A percentile compares a stretch with the other conserved stretches of the same genome.
These are phyloP conservation scores for Dryobates pubescens DNA, from an alignment of 2,797 vertebrate genomes.

Conservation along the genomic window DNA sequence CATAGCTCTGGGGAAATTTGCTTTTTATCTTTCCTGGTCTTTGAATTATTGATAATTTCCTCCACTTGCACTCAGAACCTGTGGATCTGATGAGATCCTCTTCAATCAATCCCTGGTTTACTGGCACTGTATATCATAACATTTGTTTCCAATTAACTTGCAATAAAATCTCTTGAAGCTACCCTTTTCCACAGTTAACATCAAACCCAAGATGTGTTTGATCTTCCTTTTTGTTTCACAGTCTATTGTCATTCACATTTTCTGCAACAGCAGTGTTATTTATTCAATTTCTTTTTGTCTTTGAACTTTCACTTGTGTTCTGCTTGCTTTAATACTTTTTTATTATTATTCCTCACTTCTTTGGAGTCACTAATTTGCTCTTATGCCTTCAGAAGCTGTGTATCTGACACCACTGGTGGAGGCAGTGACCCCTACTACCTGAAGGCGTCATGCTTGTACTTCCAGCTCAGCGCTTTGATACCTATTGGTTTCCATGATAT, in stretches of 20 bases:
- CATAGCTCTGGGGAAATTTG: neutral
- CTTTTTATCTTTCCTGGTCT: neutral
- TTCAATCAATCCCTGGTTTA: neutral
- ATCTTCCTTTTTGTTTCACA: neutral
- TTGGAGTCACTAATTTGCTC: neutral
- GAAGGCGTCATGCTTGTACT: neutral
- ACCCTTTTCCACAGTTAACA: neutral
- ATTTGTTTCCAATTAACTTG: neutral
- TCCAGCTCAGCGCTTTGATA: slow-evolving; percentile 1
- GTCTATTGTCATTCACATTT: neutral
- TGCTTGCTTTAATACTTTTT: neutral
- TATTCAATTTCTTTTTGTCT: neutral
- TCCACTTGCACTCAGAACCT: neutral
- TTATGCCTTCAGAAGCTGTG: neutral
- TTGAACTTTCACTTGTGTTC: slow-evolving; percentile 2
- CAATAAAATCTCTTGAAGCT: neutral
- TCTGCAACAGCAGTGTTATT: neutral
- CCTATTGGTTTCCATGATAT: neutral
- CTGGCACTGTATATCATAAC: neutral
- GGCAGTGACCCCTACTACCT: neutral
- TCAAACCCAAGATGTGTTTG: neutral
- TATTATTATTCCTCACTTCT: neutral
- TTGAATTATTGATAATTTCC: neutral
- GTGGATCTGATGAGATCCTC: neutral
- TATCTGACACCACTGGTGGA: neutral